Evolutionary conservation across 1,140 invertebrate genomes (phyloP), one percentile per base, ranked within the genome.

Genomic region (Drosophila bocki): DNA sequence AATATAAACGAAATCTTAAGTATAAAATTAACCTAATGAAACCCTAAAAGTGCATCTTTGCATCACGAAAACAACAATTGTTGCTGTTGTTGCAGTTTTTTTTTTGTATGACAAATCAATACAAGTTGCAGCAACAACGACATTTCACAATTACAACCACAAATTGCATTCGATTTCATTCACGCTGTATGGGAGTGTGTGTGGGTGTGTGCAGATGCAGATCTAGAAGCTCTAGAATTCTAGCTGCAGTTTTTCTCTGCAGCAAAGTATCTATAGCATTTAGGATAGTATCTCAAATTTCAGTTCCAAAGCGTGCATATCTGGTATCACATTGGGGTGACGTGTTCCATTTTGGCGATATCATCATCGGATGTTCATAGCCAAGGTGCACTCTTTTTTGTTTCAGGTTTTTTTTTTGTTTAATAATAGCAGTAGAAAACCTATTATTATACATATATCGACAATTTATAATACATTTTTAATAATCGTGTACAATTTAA

Each of bases 121-220:
- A 80, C 15, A 13, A 35, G 42, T 22, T 12, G 7, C 45, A 51
- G 33, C 33, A 29, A 60, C 50, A 54, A 67, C 9, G 50, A 8
- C 17, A 77, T 76, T 76, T 77, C 75, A 59, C 62, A 77, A 77
- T 68, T 26, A 47, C 75, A 77, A 48, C 72, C 74, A 69, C 75
- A 61, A 77, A 51, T 35, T 59, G 44, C 37, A 45, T 19, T 35
- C 32, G 15, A 45, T 17, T 22, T n/a, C 33, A 37, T 54, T 37
- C 17, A 22, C 32, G 33, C 17, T 4, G 3, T 3, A 22, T 22
- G 33, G 0, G 2, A 13, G 11, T 37, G 33, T 22, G 50, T 29
- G 17, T 35, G 8, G 15, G 7, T 45, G 7, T 6, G 29, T 39
- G 48, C 47, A 29, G 26, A n/a, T 29, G 13, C 15, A 54, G 51